Percentiles rank a stretch among this genome's conserved stretches.
These are phyloP conservation scores for Pristionchus pacificus DNA, from an alignment of 1,140 invertebrate species.

Conservation along the genomic window DNA sequence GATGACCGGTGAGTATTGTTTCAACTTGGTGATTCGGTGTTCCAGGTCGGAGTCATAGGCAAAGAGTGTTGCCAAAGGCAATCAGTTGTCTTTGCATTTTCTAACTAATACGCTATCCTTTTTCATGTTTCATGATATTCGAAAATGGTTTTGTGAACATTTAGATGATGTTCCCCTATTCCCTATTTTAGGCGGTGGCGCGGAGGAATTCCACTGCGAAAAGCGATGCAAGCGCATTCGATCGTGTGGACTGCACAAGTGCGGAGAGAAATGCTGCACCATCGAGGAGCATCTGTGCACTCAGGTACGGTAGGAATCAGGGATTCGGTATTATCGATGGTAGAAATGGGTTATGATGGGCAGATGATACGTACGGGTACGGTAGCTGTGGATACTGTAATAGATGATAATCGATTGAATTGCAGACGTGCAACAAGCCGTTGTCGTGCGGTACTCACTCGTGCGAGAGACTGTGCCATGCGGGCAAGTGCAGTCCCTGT, in stretches of 20 bases:
- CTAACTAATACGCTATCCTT: background rate
- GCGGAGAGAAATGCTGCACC: constrained; percentile 72
- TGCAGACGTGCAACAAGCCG: constrained; percentile 64
- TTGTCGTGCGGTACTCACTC: constrained; percentile 75
- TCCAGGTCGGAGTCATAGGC: too few species aligned
- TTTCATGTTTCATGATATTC: constrained; percentile 19
- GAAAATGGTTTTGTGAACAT: too few species aligned
- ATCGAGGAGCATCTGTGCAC: constrained; percentile 79
- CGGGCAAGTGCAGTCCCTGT: constrained; percentile 78
- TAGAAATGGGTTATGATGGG: too few species aligned
- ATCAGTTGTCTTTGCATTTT: constrained; percentile 12
- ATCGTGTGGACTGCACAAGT: constrained; percentile 81
- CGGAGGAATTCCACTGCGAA: constrained; percentile 69
- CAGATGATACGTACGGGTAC: background rate
- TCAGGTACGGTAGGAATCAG: constrained; percentile 59
- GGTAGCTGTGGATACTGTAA: too few species aligned
- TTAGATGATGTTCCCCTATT: too few species aligned
- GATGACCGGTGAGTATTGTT: background rate
- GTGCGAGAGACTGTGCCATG: constrained; percentile 82
- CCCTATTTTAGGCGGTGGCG: constrained; percentile 61
- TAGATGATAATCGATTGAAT: too few species aligned
- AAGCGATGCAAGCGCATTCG: constrained; percentile 82
- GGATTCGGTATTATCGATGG: too few species aligned
- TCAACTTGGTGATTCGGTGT: too few species aligned
- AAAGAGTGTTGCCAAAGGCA: too few species aligned